Conservation (phyloP, 2,797 vertebrate genomes). For the Syncerus caffer region DNA sequence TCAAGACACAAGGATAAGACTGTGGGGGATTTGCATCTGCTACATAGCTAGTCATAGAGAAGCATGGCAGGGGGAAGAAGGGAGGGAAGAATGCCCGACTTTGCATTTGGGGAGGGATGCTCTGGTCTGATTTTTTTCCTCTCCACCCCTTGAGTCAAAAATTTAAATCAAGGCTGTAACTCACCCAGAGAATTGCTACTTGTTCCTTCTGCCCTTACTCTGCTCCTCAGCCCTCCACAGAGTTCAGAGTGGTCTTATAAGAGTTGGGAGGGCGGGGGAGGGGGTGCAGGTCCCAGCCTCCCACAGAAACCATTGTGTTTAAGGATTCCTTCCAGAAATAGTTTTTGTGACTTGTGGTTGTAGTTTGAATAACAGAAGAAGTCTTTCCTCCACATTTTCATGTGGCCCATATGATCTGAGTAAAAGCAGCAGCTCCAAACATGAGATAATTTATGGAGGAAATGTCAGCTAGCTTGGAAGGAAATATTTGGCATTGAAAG, state of each 20-base stretch:
- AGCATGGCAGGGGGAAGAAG: background rate
- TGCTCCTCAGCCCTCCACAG: background rate
- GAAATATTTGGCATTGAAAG: background rate
- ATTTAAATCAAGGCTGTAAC: background rate
- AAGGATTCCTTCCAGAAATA: background rate
- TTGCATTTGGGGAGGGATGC: background rate
- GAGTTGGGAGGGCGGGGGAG: background rate
- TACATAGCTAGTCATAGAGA: background rate
- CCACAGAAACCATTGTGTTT: background rate
- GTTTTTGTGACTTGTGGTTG: background rate
- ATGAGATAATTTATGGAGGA: conserved; percentile 12
- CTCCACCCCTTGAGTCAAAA: background rate
- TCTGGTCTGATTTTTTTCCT: background rate
- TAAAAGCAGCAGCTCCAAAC: background rate
- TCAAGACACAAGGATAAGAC: background rate
- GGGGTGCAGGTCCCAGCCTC: background rate
- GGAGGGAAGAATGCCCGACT: background rate
- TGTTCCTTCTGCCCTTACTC: background rate
- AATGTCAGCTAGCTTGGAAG: background rate
- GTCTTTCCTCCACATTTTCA: background rate
- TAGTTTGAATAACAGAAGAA: background rate
- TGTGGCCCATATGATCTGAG: background rate
- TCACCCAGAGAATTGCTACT: background rate
- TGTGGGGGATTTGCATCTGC: background rate
- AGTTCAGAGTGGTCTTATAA: background rate